Base-by-base conservation (phyloP, 2,797 vertebrate species). In the Sebastes glaucus region DNA sequence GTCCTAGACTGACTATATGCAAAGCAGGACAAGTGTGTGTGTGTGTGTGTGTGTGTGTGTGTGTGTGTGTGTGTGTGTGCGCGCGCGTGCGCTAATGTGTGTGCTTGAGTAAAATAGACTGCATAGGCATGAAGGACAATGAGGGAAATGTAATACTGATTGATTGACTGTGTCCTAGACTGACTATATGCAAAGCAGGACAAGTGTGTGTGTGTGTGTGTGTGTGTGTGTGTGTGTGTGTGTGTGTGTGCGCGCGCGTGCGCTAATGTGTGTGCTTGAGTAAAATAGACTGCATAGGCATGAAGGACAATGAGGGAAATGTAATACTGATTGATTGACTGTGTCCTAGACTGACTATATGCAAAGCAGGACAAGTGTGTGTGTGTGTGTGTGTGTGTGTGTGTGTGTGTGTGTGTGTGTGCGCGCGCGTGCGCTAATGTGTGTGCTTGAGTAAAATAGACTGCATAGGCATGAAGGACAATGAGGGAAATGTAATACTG, bases 111-210 rank as follows among this genome's bases (percentile, higher is more conserved):
- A 81, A 86, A 89, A 81, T 86, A 79, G 83, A 78, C 81, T 85
- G 78, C 80, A 71, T 77, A 70, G 85, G 88, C 93, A 91, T 92
- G 92, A 94, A 93, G 92, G 92, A 93, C 88, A 93, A 90, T 90
- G 80, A 85, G 85, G 89, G 86, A 90, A 93, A 93, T 90, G 88
- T 94, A 92, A 94, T 94, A 91, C 86, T 92, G 94, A 94, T 93
- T 94, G 93, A 95, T 93, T 94, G 94, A 94, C 92, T 94, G 86
- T 87, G 87, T 92, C 90, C 89, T 91, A 82, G 61, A 80, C 76
- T 85, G 83, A 69, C 75, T 86, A 72, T 90, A 90, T 88, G 85
- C 81, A 89, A 88, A 90, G 75, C 57, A 74, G 77, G 72, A 64
- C 69, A 59, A 68, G 5, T 59, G 80, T 55, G 57, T 63, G 56